Percentiles rank a stretch among this genome's conserved stretches.
phyloP scores from a whole-genome alignment of 2,797 vertebrate species.

The Xenentodon cancila region DNA sequence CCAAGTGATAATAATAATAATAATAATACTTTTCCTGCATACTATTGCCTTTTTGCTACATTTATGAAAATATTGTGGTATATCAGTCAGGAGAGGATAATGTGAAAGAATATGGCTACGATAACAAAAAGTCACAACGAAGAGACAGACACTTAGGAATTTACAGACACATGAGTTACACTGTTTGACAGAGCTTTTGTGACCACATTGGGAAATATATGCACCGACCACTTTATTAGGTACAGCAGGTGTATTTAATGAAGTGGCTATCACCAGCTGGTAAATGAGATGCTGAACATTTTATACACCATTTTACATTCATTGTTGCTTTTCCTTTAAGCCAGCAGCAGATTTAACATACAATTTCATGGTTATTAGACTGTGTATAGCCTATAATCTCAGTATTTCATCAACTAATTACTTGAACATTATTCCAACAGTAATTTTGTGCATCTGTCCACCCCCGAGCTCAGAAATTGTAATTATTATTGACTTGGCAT shows the following conservation, averaged over 20 bases:
- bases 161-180: slow-evolving; percentile 54
- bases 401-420: slow-evolving; percentile 66
- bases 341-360: slow-evolving; percentile 40
- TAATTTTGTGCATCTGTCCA: slow-evolving; percentile 59
- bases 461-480: slow-evolving; percentile 52
- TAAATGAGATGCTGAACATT: slow-evolving; percentile 48
- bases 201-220: slow-evolving; percentile 22
- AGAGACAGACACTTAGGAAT: slow-evolving; percentile 36
- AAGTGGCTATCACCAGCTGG: slow-evolving; percentile 40
- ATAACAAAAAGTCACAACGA: slow-evolving; percentile 38
- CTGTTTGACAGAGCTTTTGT: slow-evolving; percentile 54
- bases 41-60: slow-evolving; percentile 16
- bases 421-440: slow-evolving; percentile 31
- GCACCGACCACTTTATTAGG: neutral
- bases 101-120: slow-evolving; percentile 36
- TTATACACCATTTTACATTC: slow-evolving; percentile 17
- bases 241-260: too few relatives aligned
- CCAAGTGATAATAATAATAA: slow-evolving; percentile 13
- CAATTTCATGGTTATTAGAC: slow-evolving; percentile 55
- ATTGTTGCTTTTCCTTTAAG: slow-evolving; percentile 27
- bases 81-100: slow-evolving; percentile 53
- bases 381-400: slow-evolving; percentile 45
- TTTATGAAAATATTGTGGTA: slow-evolving; percentile 60
- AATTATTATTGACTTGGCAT: slow-evolving; percentile 61
- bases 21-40: slow-evolving; percentile 6